Conservation (phyloP, 2,888 invertebrate species). For the Hydriomena furcata region DNA sequence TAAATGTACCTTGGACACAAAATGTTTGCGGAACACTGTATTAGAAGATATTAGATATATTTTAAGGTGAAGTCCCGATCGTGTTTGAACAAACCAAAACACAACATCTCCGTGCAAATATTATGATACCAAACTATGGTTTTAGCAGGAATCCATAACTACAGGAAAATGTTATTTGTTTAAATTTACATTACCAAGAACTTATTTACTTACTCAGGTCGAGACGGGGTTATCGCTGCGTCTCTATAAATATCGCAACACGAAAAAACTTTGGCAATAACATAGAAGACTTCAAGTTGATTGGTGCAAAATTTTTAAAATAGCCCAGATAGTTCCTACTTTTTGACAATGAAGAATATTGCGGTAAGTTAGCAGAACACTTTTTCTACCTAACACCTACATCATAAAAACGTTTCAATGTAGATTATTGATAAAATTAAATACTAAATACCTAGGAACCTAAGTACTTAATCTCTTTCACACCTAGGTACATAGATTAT, state of each 20-base stretch:
- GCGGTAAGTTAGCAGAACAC: neutral
- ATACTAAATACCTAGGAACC: no score
- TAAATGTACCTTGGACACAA: no score
- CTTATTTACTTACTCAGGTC: constrained; percentile 3
- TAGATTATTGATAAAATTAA: no score
- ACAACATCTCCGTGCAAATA: neutral
- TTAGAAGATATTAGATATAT: no score
- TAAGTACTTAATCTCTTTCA: no score
- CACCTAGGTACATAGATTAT: no score
- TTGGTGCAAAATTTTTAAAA: neutral
- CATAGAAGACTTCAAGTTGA: neutral
- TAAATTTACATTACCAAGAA: neutral
- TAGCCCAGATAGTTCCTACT: no score
- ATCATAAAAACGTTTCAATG: no score
- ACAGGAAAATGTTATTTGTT: neutral
- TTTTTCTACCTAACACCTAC: no score
- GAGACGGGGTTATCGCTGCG: neutral
- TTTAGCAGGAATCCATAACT: neutral
- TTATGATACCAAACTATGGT: neutral
- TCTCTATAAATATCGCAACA: neutral
- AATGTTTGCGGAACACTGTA: no score
- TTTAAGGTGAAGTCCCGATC: neutral
- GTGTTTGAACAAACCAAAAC: neutral
- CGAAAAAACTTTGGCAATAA: neutral
- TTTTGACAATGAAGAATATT: neutral